Evolutionary conservation across 2,888 invertebrate species (phyloP), one percentile per base, ranked within the genome.

Genomic region (Leptura quadrifasciata): DNA sequence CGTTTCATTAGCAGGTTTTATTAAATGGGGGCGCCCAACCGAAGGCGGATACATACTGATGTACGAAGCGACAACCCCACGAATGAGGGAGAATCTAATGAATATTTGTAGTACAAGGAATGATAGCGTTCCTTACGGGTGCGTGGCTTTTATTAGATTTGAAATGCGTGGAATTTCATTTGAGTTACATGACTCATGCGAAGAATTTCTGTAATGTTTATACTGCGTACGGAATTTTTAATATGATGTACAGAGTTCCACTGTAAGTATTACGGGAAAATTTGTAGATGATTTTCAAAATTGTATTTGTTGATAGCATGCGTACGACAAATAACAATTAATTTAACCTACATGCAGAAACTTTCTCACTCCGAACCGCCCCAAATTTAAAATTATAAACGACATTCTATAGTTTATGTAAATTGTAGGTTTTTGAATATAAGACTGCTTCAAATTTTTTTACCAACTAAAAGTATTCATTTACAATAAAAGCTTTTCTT

Each of bases 1-100:
- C 85, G 84, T 87, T 87, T 88, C 88, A 88, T 88, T 88, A 88
- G 83, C 79, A 77, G 82, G 83, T 86, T 86, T 87, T 87, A 88
- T 88, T 87, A 88, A 87, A 87, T 82, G 84, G 85, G 87, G 86
- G 86, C 82, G 86, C 81, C 83, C 83, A 78, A 78, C 76, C 81
- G 81, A 78, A 76, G 77, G 81, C 77, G 78, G 79, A 75, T 75
- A 58, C 64, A 39, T 39, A 58, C 77, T 54, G 71, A 67, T 76
- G 57, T 31, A 31, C 27, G 27, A 31, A 55, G 31, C 72, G 64
- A 39, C 39, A 68, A 47, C 68, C 80, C 80, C 71, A 68, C 71
- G 60, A 27, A 24, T 58, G 61, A 31, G 60, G 64, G 61, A 83
- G 83, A 84, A 84, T 81, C 85, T 87, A 87, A 87, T 87, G 87